Conservation (phyloP, 2,797 vertebrate genomes). For the Pristis pectinata region DNA sequence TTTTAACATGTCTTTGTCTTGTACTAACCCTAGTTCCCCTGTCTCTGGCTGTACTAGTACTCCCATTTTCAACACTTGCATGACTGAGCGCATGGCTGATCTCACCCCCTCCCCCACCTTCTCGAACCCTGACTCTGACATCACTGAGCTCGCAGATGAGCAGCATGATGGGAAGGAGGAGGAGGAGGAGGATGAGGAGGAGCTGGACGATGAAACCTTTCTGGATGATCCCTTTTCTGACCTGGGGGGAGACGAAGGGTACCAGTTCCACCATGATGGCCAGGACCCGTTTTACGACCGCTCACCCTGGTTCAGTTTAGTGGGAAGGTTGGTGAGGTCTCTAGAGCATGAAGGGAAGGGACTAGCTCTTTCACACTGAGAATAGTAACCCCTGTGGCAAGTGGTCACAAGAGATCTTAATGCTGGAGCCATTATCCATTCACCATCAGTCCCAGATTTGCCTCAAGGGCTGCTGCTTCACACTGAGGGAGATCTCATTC, state of each 20-base stretch:
- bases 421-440: background rate
- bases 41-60: constrained; percentile 94
- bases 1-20: constrained; percentile 75
- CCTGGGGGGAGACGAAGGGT: constrained; percentile 64
- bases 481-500: constrained; percentile 2
- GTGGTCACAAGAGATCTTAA: background rate
- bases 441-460: background rate
- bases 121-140: constrained; percentile 88
- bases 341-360: constrained; percentile 91
- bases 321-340: constrained; percentile 99
- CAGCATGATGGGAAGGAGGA: constrained; percentile 78
- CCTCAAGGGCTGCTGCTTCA: background rate
- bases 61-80: constrained; percentile 98
- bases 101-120: constrained; percentile 94
- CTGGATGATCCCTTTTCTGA: constrained; percentile 79
- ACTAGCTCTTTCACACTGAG: constrained; percentile 95
- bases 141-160: constrained; percentile 87
- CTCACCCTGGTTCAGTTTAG: constrained; percentile 99
- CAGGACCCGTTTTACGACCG: constrained; percentile 99
- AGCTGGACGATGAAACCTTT: constrained; percentile 82
- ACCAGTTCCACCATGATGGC: constrained; percentile 74
- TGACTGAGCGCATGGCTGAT: constrained; percentile 97
- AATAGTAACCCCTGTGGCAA: constrained; percentile 41
- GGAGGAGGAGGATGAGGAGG: constrained; percentile 66
- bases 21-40: constrained; percentile 88